phyloP scores from a whole-genome alignment of 2,797 vertebrate species.

The Stomatorhinus walkeri region DNA sequence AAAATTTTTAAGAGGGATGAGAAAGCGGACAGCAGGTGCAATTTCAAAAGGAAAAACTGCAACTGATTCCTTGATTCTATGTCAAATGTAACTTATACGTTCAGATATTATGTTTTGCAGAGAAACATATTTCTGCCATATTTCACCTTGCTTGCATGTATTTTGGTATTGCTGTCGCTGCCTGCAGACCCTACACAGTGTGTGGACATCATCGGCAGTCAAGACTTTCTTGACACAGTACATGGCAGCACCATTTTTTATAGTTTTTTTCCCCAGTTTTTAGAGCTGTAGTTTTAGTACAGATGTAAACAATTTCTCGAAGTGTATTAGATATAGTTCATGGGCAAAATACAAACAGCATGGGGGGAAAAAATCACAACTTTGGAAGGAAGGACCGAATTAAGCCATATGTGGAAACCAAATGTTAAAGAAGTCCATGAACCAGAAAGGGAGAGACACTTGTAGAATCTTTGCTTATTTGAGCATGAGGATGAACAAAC shows the following conservation, averaged over 20 bases:
- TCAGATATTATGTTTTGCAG: background rate
- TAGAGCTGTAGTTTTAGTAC: background rate
- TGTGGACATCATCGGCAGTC: background rate
- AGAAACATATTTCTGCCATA: background rate
- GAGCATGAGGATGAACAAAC: constrained; percentile 1
- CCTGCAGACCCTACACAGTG: background rate
- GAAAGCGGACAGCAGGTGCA: background rate
- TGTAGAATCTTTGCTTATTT: background rate
- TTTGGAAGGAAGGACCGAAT: background rate
- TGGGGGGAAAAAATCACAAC: background rate
- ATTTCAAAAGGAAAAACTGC: background rate
- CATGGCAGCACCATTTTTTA: background rate
- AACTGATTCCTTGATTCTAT: background rate
- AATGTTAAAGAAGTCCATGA: background rate
- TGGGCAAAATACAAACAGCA: background rate
- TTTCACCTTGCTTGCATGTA: background rate
- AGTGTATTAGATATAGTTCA: background rate
- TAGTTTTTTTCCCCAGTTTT: background rate
- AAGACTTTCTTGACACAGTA: background rate
- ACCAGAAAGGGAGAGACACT: background rate
- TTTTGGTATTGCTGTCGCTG: background rate
- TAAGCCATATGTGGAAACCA: background rate
- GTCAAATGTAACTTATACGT: background rate
- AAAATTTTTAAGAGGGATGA: background rate
- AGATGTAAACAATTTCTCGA: background rate